phyloP scores from a whole-genome alignment of 2,888 invertebrate species.

The Ophion ventricosus region DNA sequence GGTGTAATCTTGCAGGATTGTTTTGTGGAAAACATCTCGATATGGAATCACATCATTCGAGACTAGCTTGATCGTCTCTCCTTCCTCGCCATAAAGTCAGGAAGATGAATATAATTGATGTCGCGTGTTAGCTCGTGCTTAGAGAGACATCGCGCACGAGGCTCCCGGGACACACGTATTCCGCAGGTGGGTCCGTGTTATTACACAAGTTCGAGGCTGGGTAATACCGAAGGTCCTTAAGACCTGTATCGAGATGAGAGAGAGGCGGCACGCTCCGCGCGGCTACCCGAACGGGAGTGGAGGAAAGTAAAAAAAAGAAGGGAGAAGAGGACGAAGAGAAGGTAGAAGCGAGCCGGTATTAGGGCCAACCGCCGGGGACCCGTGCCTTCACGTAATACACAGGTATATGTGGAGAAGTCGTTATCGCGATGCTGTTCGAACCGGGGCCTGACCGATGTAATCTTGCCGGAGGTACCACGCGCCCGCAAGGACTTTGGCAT shows the following conservation, averaged over 20 bases:
- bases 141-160: conserved; percentile 49
- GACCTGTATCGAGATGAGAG: conserved; percentile 63
- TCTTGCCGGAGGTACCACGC: conserved; percentile 49
- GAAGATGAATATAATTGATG: conserved; percentile 53
- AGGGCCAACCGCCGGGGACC: conserved; percentile 54
- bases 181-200: conserved; percentile 62
- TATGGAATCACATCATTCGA: background rate
- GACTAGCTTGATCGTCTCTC: conserved; percentile 9
- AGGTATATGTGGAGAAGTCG: conserved; percentile 42
- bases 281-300: conserved; percentile 3
- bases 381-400: conserved; percentile 53
- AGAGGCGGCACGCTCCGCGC: conserved; percentile 55
- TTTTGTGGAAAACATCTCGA: background rate
- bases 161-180: conserved; percentile 21
- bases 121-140: conserved; percentile 63
- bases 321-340: conserved; percentile 11
- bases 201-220: conserved; percentile 54
- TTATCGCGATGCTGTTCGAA: conserved; percentile 64
- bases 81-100: background rate
- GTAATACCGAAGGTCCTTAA: conserved; percentile 46
- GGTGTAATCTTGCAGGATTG: background rate
- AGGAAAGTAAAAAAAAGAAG: background rate
- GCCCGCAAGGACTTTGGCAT: conserved; percentile 58
- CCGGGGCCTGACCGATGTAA: conserved; percentile 53
- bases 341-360: conserved; percentile 49